Evolutionary conservation across 2,888 invertebrate species (phyloP), one percentile per base, ranked within the genome.

Genomic region (Agrotis clavis): DNA sequence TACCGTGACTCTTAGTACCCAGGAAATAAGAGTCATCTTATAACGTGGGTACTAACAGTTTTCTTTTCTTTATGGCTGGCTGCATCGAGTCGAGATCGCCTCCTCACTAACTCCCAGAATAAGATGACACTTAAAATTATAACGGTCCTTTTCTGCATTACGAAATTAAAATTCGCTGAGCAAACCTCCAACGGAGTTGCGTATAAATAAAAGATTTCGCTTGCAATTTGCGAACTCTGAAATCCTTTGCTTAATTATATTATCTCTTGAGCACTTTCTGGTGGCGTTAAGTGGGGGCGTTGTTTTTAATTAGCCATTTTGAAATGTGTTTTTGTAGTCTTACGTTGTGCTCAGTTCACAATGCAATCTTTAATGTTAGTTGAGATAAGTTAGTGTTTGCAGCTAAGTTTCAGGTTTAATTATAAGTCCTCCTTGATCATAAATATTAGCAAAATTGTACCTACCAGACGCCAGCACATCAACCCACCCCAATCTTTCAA

Each of bases 91-190:
- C 47, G 51, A 67, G 21, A 57, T 54, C 0, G 47, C 48, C 25
- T n/a, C 57, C 4, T 16, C 59, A 13, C 53, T 53, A 61, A 59
- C 2, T 69, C 67, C 18, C 79, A 74, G 85, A 85, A 85, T 85
- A 66, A 13, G 72, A 67, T 54, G 66, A 73, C 71, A 71, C 75
- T 87, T 84, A 83, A 85, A 90, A 90, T 90, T 90, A 91, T 89
- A 89, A 90, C 86, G 83, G 86, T 82, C 85, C 71, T 69, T 73
- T 87, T 87, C 88, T 90, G 89, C 90, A 90, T 92, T 91, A 92
- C 88, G 87, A 87, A 92, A 94, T 93, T 94, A 93, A 94, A 92
- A 94, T 92, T 93, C 92, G 90, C 91, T 89, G 90, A 91, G 90
- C 90, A 89, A 89, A 89, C 88, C 86, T 87, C 85, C 83, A 84